Evolutionary conservation across 2,113 vertebrate species (phyloP).

Genomic region (Nothobranchius furzeri): DNA sequence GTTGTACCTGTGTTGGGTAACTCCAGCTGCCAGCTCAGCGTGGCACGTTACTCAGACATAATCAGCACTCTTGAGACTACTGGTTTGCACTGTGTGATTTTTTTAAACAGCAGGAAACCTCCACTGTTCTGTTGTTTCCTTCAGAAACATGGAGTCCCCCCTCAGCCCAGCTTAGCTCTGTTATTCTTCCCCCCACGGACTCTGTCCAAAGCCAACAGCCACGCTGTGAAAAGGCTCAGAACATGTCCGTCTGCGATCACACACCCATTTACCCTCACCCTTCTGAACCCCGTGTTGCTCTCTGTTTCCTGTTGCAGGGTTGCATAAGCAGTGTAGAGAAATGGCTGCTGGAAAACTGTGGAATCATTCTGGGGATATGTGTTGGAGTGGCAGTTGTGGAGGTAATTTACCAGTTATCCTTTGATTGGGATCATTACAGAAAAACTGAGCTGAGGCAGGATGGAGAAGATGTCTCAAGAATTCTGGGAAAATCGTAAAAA

Average conservation of each 20-base stretch:
- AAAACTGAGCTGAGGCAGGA: too few relatives aligned
- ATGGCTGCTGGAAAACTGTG: constrained; percentile 88
- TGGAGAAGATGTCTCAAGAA: too few relatives aligned
- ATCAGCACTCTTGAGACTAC: constrained; percentile 30
- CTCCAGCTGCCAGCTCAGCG: constrained; percentile 21
- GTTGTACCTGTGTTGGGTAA: constrained; percentile 27
- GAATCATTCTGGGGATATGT: constrained; percentile 89
- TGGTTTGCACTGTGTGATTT: constrained; percentile 20
- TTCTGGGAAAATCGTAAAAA: too few relatives aligned
- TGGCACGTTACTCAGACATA: not conserved
- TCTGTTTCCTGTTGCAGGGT: constrained; percentile 75
- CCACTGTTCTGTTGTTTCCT: constrained; percentile 33
- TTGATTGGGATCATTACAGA: too few relatives aligned
- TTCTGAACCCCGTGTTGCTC: constrained; percentile 13
- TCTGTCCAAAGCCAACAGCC: constrained; percentile 57
- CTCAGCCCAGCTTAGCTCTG: constrained; percentile 37
- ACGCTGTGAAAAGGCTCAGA: constrained; percentile 62
- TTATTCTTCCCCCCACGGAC: constrained; percentile 56
- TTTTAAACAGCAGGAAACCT: constrained; percentile 16
- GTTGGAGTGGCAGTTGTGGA: constrained; percentile 86
- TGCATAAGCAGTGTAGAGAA: constrained; percentile 83
- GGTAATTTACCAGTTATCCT: constrained; percentile 66
- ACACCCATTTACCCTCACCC: constrained; percentile 38
- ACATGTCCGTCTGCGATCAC: constrained; percentile 55
- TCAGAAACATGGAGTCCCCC: constrained; percentile 31